Evolutionary conservation across 2,888 invertebrate genomes (phyloP).

Genomic region (Eretmocerus hayati): DNA sequence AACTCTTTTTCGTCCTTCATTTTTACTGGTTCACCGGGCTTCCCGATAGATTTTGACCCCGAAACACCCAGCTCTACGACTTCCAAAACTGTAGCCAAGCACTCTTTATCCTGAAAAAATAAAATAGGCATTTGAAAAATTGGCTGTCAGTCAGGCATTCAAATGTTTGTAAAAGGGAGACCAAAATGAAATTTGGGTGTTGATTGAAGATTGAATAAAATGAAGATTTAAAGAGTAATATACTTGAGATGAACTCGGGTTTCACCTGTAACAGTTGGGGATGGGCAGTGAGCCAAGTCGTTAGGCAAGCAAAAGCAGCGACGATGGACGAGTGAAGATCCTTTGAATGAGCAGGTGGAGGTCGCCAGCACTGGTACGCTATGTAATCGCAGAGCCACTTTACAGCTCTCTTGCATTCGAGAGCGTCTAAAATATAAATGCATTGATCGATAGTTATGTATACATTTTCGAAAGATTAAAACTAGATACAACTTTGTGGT

Average conservation of each 20-base stretch:
- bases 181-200: not conserved
- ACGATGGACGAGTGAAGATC: conserved; percentile 92
- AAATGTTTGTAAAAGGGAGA: too few relatives aligned
- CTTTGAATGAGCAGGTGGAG: conserved; percentile 88
- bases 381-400: conserved; percentile 99
- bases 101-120: conserved; percentile 73
- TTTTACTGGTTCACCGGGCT: conserved; percentile 81
- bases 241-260: not conserved
- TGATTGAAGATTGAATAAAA: not conserved
- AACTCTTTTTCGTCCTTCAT: conserved; percentile 94
- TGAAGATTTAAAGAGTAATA: not conserved
- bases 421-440: conserved; percentile 64
- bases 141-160: not conserved
- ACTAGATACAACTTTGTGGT: too few relatives aligned
- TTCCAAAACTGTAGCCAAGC: conserved; percentile 87
- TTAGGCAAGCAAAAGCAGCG: conserved; percentile 83
- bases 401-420: conserved; percentile 86
- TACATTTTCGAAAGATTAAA: too few relatives aligned
- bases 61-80: conserved; percentile 97
- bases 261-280: conserved; percentile 64
- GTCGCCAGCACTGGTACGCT: conserved; percentile 87
- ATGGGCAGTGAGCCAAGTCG: conserved; percentile 88
- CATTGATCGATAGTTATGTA: too few relatives aligned
- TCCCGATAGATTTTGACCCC: conserved; percentile 82
- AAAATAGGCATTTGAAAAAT: not conserved